Percentiles rank a stretch among this genome's conserved stretches.
Evolutionary conservation across 2,888 invertebrate genomes (phyloP).

Genomic region (Andrena bicolor): DNA sequence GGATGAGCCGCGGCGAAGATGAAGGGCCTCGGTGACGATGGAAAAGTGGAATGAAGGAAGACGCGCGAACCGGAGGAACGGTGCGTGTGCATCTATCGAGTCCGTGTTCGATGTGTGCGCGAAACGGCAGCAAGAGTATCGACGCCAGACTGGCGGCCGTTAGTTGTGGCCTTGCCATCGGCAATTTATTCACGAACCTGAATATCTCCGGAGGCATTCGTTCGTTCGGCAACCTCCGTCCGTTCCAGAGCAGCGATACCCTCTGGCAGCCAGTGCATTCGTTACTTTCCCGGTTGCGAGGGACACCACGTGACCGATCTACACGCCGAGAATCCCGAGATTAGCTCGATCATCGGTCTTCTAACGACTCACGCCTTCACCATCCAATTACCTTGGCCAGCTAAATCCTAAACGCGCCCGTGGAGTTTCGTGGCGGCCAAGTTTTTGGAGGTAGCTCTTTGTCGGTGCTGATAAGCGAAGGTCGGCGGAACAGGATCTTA

Average conservation of each 20-base stretch:
- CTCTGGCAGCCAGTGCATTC: slow-evolving; percentile 17
- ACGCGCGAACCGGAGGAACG: slow-evolving; percentile 24
- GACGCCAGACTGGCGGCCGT: slow-evolving; percentile 79
- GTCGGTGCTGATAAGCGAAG: neutral
- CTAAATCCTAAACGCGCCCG: neutral
- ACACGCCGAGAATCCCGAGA: neutral
- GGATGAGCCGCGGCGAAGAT: slow-evolving; percentile 11
- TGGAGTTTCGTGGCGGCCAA: neutral
- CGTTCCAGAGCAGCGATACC: slow-evolving; percentile 46
- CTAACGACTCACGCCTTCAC: neutral
- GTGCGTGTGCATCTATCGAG: slow-evolving; percentile 26
- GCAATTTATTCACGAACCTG: slow-evolving; percentile 78
- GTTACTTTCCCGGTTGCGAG: slow-evolving; percentile 38
- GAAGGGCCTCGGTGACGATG: slow-evolving; percentile 4
- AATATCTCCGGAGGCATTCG: slow-evolving; percentile 72
- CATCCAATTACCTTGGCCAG: neutral
- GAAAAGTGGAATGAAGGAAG: neutral
- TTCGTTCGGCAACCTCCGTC: slow-evolving; percentile 58
- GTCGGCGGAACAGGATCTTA: neutral
- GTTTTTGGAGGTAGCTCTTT: neutral
- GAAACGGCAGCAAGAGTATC: slow-evolving; percentile 70
- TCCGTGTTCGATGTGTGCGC: slow-evolving; percentile 47
- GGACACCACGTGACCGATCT: slow-evolving; percentile 1
- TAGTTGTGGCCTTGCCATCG: slow-evolving; percentile 77
- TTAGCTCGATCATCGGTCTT: neutral